These are phyloP conservation scores for Montipora cactus DNA, from an alignment of 64 coral and sea anemone genomes.

Conservation along the genomic window DNA sequence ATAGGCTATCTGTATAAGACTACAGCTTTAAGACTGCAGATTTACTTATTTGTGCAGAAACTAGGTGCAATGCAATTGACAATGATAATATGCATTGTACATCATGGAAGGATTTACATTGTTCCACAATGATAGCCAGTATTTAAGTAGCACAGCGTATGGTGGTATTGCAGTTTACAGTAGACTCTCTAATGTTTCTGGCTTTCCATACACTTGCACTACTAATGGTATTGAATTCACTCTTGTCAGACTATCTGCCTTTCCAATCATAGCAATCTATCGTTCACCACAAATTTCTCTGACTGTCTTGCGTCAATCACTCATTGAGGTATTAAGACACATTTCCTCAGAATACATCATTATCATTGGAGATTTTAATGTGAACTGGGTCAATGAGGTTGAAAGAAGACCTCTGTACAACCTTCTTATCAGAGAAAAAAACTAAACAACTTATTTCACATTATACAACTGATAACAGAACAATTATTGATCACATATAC, in stretches of 20 bases:
- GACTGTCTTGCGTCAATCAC: constrained; percentile 2
- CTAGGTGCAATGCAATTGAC: constrained; percentile 30
- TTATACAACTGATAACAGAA: too few relatives aligned
- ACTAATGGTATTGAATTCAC: constrained; percentile 41
- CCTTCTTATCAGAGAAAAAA: too few relatives aligned
- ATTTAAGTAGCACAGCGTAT: not conserved
- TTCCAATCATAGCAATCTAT: constrained; percentile 37
- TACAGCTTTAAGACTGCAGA: constrained; percentile 13
- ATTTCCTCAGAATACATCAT: constrained; percentile 9
- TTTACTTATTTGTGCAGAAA: constrained; percentile 26
- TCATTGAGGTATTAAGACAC: constrained; percentile 11
- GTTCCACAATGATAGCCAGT: constrained; percentile 26
- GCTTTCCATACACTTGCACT: constrained; percentile 10
- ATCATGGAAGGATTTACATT: constrained; percentile 3
- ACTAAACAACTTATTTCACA: too few relatives aligned
- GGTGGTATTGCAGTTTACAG: constrained; percentile 13
- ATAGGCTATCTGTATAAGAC: not conserved
- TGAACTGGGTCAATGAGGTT: constrained; percentile 15
- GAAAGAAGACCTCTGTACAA: too few relatives aligned
- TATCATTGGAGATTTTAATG: constrained; percentile 51
- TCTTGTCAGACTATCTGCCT: constrained; percentile 4
- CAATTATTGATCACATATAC: too few relatives aligned
- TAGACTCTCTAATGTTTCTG: not conserved
- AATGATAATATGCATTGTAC: not conserved
- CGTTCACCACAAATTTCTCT: constrained; percentile 38